phyloP scores from a whole-genome alignment of 2,797 vertebrate genomes.

The Aphelocoma californica region DNA sequence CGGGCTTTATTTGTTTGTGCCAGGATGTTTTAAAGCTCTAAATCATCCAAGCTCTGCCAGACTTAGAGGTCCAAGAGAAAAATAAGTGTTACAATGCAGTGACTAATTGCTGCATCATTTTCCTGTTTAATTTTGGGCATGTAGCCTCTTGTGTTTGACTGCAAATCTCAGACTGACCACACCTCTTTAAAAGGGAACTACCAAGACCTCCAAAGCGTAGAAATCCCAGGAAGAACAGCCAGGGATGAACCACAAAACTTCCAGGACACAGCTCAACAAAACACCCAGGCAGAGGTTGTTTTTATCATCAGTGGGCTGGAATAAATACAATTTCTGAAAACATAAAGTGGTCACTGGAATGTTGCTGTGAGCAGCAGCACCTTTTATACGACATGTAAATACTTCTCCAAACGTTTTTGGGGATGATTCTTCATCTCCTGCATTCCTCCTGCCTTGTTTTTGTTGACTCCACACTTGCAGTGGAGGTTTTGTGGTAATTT shows the following conservation, averaged over 20 bases:
- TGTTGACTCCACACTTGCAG: neutral
- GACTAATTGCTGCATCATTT: neutral
- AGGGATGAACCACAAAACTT: neutral
- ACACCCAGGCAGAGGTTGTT: neutral
- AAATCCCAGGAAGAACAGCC: neutral
- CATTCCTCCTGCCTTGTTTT: neutral
- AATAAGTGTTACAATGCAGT: neutral
- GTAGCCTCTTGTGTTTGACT: neutral
- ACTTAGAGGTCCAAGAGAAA: neutral
- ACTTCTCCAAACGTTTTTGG: neutral
- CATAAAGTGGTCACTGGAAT: neutral
- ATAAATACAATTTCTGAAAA: neutral
- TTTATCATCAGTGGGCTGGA: neutral
- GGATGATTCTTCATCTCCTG: neutral
- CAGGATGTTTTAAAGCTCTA: neutral
- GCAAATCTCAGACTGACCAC: neutral
- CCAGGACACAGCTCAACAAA: neutral
- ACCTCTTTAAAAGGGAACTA: neutral
- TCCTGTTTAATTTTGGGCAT: neutral
- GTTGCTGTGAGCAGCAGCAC: neutral
- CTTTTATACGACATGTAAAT: neutral
- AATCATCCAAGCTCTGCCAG: neutral
- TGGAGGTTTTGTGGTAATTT: neutral
- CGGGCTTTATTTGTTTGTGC: neutral
- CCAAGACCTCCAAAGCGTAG: neutral